Percentiles rank a stretch among this genome's conserved stretches.
These are phyloP conservation scores for Macrosiphum euphorbiae DNA, from an alignment of 2,888 invertebrate genomes.

Conservation along the genomic window DNA sequence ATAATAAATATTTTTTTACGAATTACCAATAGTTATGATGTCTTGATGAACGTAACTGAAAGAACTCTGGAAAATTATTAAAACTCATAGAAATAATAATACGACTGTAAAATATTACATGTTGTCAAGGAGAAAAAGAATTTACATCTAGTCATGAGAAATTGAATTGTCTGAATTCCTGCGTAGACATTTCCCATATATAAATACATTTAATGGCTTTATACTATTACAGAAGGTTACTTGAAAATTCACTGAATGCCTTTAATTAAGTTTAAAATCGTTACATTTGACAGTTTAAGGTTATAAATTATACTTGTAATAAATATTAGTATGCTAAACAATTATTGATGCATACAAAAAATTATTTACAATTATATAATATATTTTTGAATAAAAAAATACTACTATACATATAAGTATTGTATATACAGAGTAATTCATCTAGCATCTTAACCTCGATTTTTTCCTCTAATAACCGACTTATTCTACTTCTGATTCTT, in stretches of 20 bases:
- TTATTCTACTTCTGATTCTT: neutral
- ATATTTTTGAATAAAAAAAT: neutral
- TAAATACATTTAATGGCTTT: neutral
- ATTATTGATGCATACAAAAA: neutral
- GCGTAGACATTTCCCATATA: neutral
- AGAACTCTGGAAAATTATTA: neutral
- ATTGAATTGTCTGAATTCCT: conserved; percentile 9
- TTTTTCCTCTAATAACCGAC: neutral
- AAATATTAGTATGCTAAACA: neutral
- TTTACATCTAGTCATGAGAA: neutral
- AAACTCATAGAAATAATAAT: conserved; percentile 3
- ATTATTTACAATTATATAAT: neutral
- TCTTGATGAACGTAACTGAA: too few species aligned
- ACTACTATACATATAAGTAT: neutral
- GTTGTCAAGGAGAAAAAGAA: neutral
- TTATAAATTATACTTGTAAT: neutral
- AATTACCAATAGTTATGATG: neutral
- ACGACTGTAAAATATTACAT: neutral
- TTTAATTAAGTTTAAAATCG: neutral
- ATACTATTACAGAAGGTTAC: neutral
- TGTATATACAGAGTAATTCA: too few species aligned
- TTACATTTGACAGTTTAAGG: neutral
- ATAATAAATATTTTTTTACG: neutral
- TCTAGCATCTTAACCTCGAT: too few species aligned
- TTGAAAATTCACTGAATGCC: neutral